Evolutionary conservation across 2,888 invertebrate genomes (phyloP).

Genomic region (Sphaeridia pumilis): DNA sequence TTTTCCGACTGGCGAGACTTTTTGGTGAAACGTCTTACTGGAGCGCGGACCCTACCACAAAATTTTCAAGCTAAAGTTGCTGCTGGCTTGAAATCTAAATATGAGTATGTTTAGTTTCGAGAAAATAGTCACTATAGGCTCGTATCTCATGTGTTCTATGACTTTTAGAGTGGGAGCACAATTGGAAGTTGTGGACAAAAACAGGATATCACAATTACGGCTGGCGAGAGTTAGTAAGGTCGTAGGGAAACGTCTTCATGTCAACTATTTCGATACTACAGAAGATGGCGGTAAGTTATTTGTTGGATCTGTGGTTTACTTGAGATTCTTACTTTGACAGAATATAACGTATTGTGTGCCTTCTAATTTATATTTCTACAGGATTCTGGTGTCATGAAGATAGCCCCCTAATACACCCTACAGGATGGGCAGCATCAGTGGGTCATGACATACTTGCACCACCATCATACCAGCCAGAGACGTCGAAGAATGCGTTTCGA

Average conservation of each 20-base stretch:
- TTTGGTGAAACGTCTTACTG: conserved; percentile 77
- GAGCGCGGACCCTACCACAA: conserved; percentile 85
- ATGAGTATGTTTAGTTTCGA: conserved; percentile 41
- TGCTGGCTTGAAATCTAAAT: conserved; percentile 70
- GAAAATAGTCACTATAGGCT: not conserved
- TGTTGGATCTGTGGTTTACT: too few species aligned
- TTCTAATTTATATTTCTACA: too few species aligned
- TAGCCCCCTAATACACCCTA: conserved; percentile 84
- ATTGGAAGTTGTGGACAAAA: conserved; percentile 91
- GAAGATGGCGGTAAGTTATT: conserved; percentile 18
- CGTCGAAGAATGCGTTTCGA: conserved; percentile 37
- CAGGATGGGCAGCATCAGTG: conserved; percentile 87
- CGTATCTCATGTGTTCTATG: too few species aligned
- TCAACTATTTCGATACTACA: conserved; percentile 74
- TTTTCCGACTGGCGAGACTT: conserved; percentile 95
- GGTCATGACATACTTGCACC: conserved; percentile 65
- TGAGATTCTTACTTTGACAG: too few species aligned
- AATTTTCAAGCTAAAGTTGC: conserved; percentile 81
- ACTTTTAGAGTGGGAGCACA: too few species aligned
- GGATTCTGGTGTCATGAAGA: conserved; percentile 95
- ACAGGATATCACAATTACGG: conserved; percentile 76
- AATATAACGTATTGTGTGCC: too few species aligned
- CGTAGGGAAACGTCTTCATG: conserved; percentile 78
- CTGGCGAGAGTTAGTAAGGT: conserved; percentile 82
- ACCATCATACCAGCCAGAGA: conserved; percentile 32